Evolutionary conservation across 2,888 invertebrate genomes (phyloP), one percentile per base, ranked within the genome.

Genomic region (Drymonia ruficornis): DNA sequence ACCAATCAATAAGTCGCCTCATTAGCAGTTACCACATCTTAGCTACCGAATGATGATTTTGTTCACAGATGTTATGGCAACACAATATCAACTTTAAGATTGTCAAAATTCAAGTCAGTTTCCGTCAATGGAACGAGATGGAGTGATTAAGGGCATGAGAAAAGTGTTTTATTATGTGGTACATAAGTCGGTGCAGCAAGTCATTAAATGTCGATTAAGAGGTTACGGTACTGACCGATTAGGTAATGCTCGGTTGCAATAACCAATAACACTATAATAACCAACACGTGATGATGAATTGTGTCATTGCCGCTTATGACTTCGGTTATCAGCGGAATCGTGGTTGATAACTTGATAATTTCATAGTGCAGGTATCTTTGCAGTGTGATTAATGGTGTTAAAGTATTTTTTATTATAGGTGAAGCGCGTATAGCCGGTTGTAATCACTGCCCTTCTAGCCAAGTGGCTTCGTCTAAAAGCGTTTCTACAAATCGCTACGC

Each of bases 191-290:
- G 13, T 19, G 43, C 6, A 15, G 44, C 11, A 28, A 45, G n/a
- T 15, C 45, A 28, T 45, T 28, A 45, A 45, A 45, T 45, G 28
- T 28, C 45, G 45, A 45, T 45, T 45, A 45, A 45, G 45, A 28
- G n/a, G 45, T 45, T 45, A 45, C 28, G 28, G 45, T 28, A 45
- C 45, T 45, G 28, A 45, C 45, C 45, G 45, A 45, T 28, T 28
- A 28, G n/a, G 45, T 45, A 28, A 45, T 15, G 45, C 12, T 13
- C 16, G 28, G 45, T 23, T 45, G 45, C 45, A n/a, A 28, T 36
- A 13, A 31, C 31, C n/a, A 13, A 36, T 36, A 36, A 12, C 13
- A 44, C 9, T 15, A 42, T 42, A 42, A 16, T 11, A 18, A 38
- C n/a, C 16, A n/a, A 42, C 42, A 42, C 18, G 42, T 42, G 16